Evolutionary conservation across 2,113 vertebrate genomes (phyloP), one percentile per base, ranked within the genome.

Genomic region (Pycnonotus jocosus): DNA sequence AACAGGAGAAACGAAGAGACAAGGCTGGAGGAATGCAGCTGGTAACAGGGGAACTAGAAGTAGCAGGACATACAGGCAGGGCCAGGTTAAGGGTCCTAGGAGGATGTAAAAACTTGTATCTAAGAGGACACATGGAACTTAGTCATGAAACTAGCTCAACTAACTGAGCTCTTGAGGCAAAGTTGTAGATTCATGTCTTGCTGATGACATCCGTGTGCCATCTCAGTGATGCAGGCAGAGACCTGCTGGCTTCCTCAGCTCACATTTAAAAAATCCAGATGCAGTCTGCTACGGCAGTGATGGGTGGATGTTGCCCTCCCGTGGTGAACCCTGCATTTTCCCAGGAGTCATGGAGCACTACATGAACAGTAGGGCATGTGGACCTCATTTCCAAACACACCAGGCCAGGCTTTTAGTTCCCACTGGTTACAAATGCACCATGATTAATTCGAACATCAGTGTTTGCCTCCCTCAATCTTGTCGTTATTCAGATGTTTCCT

Each of bases 331-430:
- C 62, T 13, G 4, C 37, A 2, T 45, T 30, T 20, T 72, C 74
- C 57, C 40, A 6, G 8, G 47, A 28, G 47, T 25, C 51, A 51
- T 1, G 2, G 19, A 53, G 18, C 1, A 4, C 4, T 4, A 2
- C 11, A 9, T 2, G 25, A 37, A 42, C 5, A 0, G 3, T 3
- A 7, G 22, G 9, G 8, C 40, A 13, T 2, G 2, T 0, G 5
- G 12, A 28, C 33, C 78, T 11, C 30, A 11, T 22, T 48, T 31
- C 40, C 48, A 40, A 58, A n/a, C 3, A 25, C 15, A 12, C 9
- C 16, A 21, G 28, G 19, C 22, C 23, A 37, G 13, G 47, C 27
- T 69, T 80, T 53, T 38, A 53, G 21, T 33, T 53, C 60, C 68
- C 4, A 11, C 9, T 4, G 8, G 31, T n/a, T 81, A 65, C 42